These are phyloP conservation scores for Lamprotornis superbus DNA, from an alignment of 2,113 vertebrate genomes.

Conservation along the genomic window DNA sequence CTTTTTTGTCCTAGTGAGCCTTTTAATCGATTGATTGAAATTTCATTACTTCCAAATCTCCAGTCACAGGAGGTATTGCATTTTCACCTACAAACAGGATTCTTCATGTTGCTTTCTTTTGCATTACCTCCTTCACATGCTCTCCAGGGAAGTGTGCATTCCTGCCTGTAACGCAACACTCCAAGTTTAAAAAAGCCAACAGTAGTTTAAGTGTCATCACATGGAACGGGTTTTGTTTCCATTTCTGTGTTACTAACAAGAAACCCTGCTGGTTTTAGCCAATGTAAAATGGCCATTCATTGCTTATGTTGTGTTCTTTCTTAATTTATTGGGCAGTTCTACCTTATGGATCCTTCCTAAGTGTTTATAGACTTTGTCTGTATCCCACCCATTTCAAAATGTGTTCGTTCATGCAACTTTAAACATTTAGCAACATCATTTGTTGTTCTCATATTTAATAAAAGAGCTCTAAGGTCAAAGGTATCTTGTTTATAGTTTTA, in stretches of 20 bases:
- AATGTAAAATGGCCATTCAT: background rate
- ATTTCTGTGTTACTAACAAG: background rate
- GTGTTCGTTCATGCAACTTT: background rate
- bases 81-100: background rate
- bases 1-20: background rate
- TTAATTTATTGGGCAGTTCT: background rate
- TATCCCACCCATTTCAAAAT: background rate
- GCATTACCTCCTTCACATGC: background rate
- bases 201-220: background rate
- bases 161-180: background rate
- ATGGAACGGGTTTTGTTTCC: background rate
- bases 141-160: background rate
- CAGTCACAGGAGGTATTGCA: background rate
- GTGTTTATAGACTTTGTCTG: background rate
- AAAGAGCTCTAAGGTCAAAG: constrained; percentile 12
- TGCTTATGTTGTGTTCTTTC: background rate
- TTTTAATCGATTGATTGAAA: background rate
- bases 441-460: background rate
- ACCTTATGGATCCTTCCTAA: background rate
- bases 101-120: background rate
- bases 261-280: background rate
- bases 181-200: background rate
- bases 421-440: background rate
- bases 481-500: background rate
- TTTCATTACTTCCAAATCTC: background rate